phyloP scores from a whole-genome alignment of 2,888 invertebrate genomes.

The Parnassius glacialis region DNA sequence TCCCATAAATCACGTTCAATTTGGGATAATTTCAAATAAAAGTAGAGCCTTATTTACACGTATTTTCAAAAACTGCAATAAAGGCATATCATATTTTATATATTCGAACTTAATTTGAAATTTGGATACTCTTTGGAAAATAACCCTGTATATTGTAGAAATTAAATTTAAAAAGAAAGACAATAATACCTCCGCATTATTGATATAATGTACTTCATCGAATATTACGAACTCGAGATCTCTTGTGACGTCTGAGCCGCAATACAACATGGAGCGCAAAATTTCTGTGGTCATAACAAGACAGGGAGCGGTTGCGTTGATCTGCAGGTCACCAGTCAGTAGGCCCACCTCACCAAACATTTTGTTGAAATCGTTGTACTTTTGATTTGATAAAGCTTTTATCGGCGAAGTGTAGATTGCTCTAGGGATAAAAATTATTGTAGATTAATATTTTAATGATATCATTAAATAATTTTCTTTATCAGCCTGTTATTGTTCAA shows the following conservation, averaged over 20 bases:
- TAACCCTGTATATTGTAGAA: too few relatives aligned
- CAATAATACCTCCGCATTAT: slow-evolving; percentile 89
- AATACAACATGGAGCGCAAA: slow-evolving; percentile 96
- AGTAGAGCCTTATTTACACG: too few relatives aligned
- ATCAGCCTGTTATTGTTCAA: too few relatives aligned
- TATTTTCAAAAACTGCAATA: too few relatives aligned
- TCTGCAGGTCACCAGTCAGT: slow-evolving; percentile 97
- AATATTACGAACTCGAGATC: slow-evolving; percentile 99
- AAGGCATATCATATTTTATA: too few relatives aligned
- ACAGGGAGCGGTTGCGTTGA: slow-evolving; percentile 95
- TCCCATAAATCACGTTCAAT: too few relatives aligned
- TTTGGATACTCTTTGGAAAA: too few relatives aligned
- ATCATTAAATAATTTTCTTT: too few relatives aligned
- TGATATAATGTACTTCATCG: slow-evolving; percentile 99
- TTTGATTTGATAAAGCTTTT: slow-evolving; percentile 99
- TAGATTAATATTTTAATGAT: too few relatives aligned
- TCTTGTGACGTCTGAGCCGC: slow-evolving; percentile 95
- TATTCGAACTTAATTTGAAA: too few relatives aligned
- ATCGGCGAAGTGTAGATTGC: slow-evolving; percentile 99
- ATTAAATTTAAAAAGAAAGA: background rate
- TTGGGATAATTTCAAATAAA: too few relatives aligned
- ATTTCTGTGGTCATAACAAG: slow-evolving; percentile 99
- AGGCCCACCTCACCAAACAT: slow-evolving; percentile 96
- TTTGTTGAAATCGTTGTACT: slow-evolving; percentile 97
- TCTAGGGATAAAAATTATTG: slow-evolving; percentile 53